A percentile compares a stretch with the other conserved stretches of the same genome.
phyloP scores from a whole-genome alignment of 2,888 invertebrate genomes.

The Hydrotaea diabolus region DNA sequence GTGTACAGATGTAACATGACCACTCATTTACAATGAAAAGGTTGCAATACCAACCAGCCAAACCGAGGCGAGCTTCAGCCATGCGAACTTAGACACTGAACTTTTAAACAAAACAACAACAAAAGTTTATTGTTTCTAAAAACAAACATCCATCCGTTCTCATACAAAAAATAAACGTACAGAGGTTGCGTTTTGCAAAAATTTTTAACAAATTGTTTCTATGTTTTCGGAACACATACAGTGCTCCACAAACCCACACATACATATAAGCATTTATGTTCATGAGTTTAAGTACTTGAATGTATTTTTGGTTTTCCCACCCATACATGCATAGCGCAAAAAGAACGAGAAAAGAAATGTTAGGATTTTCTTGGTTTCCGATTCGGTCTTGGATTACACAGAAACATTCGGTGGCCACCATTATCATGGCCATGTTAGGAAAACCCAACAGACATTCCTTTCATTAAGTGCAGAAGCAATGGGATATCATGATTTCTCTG shows the following conservation, averaged over 20 bases:
- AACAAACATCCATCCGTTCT: background rate
- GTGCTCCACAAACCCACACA: background rate
- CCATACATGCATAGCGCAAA: background rate
- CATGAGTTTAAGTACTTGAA: background rate
- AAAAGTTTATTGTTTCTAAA: constrained; percentile 15
- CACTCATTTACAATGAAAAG: background rate
- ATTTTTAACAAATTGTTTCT: constrained; percentile 4
- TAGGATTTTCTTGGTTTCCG: background rate
- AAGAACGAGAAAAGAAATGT: background rate
- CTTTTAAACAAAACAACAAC: background rate
- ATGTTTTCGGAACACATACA: background rate
- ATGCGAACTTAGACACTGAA: background rate
- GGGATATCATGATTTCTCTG: background rate
- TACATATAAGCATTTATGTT: background rate
- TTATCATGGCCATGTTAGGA: background rate
- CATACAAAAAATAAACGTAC: background rate
- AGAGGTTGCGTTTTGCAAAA: background rate
- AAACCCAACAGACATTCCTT: constrained; percentile 3
- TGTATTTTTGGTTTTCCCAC: background rate
- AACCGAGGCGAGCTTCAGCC: background rate
- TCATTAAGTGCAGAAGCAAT: background rate
- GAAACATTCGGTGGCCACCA: background rate
- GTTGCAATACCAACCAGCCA: background rate
- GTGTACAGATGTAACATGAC: background rate
- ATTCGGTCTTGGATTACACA: constrained; percentile 22